Conservation (phyloP, 2,113 vertebrate genomes). For the Dicrurus megarhynchus region DNA sequence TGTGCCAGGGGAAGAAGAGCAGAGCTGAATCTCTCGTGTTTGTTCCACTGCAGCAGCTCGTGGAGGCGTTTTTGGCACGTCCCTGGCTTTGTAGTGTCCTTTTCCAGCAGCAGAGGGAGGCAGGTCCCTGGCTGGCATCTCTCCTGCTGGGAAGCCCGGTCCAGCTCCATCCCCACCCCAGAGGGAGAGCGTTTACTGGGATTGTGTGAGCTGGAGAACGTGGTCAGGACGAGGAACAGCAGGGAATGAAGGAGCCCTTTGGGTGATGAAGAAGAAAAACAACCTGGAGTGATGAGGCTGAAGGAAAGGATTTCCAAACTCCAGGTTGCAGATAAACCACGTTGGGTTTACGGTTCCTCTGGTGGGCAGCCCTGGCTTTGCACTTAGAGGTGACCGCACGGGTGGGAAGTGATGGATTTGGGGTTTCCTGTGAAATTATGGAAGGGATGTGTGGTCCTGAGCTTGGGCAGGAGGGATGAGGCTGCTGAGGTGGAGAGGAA, state of each 20-base stretch:
- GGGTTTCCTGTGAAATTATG: accelerated
- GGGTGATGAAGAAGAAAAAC: accelerated
- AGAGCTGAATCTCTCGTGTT: accelerated
- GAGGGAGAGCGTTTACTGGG: background rate
- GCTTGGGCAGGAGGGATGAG: background rate
- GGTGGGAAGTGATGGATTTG: background rate
- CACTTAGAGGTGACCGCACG: accelerated
- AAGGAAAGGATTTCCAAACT: background rate
- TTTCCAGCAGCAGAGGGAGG: constrained; percentile 37
- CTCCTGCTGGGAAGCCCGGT: background rate
- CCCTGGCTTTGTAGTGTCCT: background rate
- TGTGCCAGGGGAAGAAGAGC: background rate
- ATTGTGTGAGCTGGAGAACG: background rate
- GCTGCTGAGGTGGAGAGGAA: background rate
- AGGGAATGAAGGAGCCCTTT: background rate
- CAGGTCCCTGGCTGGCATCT: background rate
- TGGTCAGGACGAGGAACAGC: background rate
- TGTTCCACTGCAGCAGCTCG: accelerated
- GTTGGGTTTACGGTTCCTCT: accelerated
- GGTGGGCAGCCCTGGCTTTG: background rate
- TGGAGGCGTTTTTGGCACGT: accelerated
- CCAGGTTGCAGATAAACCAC: accelerated
- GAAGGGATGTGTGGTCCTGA: background rate
- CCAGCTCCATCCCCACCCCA: background rate
- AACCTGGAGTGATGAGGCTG: background rate